phyloP scores from a whole-genome alignment of 2,888 invertebrate species.

The Aleiodes leptofemur region DNA sequence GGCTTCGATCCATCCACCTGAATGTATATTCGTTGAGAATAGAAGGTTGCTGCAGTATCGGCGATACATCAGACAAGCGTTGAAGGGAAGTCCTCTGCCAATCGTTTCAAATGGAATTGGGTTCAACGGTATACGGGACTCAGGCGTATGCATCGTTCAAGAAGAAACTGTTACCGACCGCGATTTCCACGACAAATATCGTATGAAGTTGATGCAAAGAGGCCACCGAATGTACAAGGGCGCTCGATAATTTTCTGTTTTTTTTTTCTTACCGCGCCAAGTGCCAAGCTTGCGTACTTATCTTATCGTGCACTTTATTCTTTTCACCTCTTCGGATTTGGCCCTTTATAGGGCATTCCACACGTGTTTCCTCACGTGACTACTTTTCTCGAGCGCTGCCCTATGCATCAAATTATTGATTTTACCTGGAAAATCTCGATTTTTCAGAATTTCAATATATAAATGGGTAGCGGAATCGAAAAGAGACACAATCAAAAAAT shows the following conservation, averaged over 20 bases:
- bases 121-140: constrained; percentile 54
- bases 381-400: too few relatives aligned
- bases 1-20: not conserved
- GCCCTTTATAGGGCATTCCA: too few relatives aligned
- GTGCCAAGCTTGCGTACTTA: not conserved
- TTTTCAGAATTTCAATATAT: too few relatives aligned
- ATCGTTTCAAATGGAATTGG: constrained; percentile 66
- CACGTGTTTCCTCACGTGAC: too few relatives aligned
- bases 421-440: too few relatives aligned
- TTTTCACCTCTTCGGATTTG: too few relatives aligned
- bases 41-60: constrained; percentile 71
- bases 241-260: constrained; percentile 43
- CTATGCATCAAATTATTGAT: too few relatives aligned
- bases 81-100: constrained; percentile 62
- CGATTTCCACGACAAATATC: constrained; percentile 64
- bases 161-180: constrained; percentile 69
- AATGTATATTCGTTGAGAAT: constrained; percentile 56
- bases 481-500: too few relatives aligned
- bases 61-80: constrained; percentile 68
- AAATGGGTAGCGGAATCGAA: too few relatives aligned
- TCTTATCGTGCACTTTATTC: too few relatives aligned
- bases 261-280: constrained; percentile 13
- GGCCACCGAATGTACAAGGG: constrained; percentile 58
- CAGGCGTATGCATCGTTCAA: constrained; percentile 61
- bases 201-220: constrained; percentile 64